Percentiles rank a stretch among this genome's conserved stretches.
Evolutionary conservation across 1,140 invertebrate species (phyloP).

Genomic region (Meloidogyne chitwoodi): DNA sequence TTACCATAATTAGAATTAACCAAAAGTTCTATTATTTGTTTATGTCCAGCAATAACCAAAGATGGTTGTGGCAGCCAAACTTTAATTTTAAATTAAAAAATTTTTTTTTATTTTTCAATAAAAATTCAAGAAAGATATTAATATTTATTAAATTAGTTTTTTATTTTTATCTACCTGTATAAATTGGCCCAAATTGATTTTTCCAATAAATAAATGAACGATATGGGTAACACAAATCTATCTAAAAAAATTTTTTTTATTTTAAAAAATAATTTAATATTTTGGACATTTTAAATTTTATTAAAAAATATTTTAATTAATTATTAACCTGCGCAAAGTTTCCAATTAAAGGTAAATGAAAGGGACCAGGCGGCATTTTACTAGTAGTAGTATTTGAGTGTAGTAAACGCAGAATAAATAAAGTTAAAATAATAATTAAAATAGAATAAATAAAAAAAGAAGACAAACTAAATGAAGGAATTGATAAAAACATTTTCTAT

Average conservation of each 20-base stretch:
- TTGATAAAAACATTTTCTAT: too few relatives aligned
- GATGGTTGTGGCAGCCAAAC: conserved; percentile 45
- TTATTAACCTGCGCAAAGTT: conserved; percentile 21
- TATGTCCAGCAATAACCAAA: conserved; percentile 38
- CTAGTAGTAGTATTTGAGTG: not conserved
- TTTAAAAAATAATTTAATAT: not conserved
- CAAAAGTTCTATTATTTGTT: conserved; percentile 26
- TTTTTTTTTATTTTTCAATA: not conserved
- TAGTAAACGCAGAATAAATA: too few relatives aligned
- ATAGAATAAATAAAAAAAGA: too few relatives aligned
- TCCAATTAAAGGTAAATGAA: conserved; percentile 25
- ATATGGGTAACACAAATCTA: conserved; percentile 42
- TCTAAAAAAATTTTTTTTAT: conserved; percentile 21
- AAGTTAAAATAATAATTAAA: too few relatives aligned
- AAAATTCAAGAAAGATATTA: not conserved
- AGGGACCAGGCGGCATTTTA: conserved; percentile 19
- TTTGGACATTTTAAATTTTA: not conserved
- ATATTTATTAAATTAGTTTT: not conserved
- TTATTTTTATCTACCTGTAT: conserved; percentile 26
- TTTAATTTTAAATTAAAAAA: not conserved
- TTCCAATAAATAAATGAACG: conserved; percentile 35
- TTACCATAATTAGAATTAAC: conserved; percentile 2
- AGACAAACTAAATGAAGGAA: too few relatives aligned
- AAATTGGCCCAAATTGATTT: conserved; percentile 33
- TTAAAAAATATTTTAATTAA: not conserved